Conservation (phyloP, 2,888 invertebrate species). For the Gastrophysa polygoni region DNA sequence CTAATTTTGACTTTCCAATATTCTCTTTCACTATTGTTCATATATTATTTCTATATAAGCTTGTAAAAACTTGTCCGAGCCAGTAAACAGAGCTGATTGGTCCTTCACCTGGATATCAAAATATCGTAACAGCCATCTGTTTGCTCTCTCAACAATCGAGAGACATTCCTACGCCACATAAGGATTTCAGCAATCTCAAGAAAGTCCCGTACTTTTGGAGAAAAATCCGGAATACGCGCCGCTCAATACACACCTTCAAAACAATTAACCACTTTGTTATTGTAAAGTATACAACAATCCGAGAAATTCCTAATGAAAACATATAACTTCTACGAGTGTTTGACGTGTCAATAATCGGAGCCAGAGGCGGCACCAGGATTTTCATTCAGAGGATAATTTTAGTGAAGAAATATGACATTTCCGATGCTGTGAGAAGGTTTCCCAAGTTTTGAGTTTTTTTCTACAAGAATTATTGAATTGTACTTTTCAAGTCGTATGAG, state of each 20-base stretch:
- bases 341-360: background rate
- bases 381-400: background rate
- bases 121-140: too few relatives aligned
- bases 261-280: slow-evolving; percentile 19
- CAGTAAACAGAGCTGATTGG: too few relatives aligned
- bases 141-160: background rate
- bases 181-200: background rate
- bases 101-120: too few relatives aligned
- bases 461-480: too few relatives aligned
- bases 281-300: slow-evolving; percentile 18
- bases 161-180: background rate
- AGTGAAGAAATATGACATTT: too few relatives aligned
- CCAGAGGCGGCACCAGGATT: background rate
- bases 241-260: slow-evolving; percentile 9
- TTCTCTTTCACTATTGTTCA: too few relatives aligned
- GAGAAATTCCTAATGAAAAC: slow-evolving; percentile 19
- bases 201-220: background rate
- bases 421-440: too few relatives aligned
- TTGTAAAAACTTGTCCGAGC: too few relatives aligned
- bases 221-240: slow-evolving; percentile 9
- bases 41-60: too few relatives aligned
- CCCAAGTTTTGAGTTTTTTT: too few relatives aligned
- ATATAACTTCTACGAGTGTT: slow-evolving; percentile 15
- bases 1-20: too few relatives aligned
- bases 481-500: too few relatives aligned